Evolutionary conservation across 2,888 invertebrate genomes (phyloP), one percentile per base, ranked within the genome.

Genomic region (Megastigmus dorsalis): DNA sequence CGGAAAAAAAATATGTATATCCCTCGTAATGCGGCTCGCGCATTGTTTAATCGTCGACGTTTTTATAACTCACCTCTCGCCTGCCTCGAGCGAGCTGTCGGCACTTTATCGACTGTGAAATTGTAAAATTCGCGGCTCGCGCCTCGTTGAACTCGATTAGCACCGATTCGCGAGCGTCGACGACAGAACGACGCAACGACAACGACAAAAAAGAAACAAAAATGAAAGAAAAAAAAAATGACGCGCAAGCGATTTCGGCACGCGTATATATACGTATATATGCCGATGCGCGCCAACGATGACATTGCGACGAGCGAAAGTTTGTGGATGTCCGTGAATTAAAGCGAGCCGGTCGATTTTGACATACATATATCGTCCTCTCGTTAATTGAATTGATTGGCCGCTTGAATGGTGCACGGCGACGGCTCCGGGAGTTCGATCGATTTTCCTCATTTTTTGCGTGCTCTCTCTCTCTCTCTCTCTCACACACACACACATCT

Each of bases 91-190:
- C 50, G 50, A 45, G 30, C n/a, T n/a, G n/a, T n/a, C 45, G 26
- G 5, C 15, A 38, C 13, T 54, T 45, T 33, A 67, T 55, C 67
- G 55, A 67, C 30, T 45, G 55, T 55, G 33, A 67, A 67, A 55
- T 45, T 45, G 67, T n/a, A 23, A 55, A 55, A 67, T 66, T n/a
- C n/a, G n/a, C n/a, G n/a, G n/a, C n/a, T n/a, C 55, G 3, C 28
- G 23, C 15, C 30, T 33, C 45, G 50, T 60, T 60, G 30, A 43
- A 4, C 43, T 43, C 60, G 43, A 45, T 60, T 45, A 60, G 43
- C 43, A 20, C 0, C 43, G 18, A 5, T 28, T 43, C 18, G 9
- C 28, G 43, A 7, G 60, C 10, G 7, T 6, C 55, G 0, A 7
- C 2, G 15, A n/a, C 2, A 43, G 9, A 2, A 7, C 55, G 0